Conservation (phyloP, 2,888 invertebrate species). For the Onthophagus sagittarius region DNA sequence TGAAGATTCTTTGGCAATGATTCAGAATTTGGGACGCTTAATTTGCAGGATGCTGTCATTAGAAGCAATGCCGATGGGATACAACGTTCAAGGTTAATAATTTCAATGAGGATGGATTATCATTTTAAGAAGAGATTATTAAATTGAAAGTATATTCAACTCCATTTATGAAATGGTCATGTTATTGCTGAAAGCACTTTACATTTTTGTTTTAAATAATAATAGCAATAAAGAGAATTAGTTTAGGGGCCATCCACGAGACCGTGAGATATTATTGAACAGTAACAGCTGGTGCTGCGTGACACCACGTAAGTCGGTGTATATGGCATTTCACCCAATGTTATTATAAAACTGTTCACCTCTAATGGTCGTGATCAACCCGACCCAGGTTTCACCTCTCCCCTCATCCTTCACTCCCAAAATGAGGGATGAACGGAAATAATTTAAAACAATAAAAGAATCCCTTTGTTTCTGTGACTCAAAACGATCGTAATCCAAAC, state of each 20-base stretch:
- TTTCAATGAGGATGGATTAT: no score
- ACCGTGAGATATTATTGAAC: constrained; percentile 46
- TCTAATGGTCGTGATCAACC: constrained; percentile 31
- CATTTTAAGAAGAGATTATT: no score
- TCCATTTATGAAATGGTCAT: no score
- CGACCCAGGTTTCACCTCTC: background rate
- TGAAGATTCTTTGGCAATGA: no score
- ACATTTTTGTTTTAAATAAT: no score
- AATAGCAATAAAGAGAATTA: no score
- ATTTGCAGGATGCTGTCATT: no score
- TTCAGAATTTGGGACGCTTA: no score
- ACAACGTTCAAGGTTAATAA: no score
- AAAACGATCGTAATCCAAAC: background rate
- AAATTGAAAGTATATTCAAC: no score
- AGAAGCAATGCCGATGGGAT: no score
- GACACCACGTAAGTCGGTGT: constrained; percentile 37
- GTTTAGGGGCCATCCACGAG: background rate
- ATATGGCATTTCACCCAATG: constrained; percentile 31
- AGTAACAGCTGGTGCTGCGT: constrained; percentile 41
- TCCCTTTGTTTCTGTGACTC: background rate
- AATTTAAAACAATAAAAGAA: background rate
- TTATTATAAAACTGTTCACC: constrained; percentile 34
- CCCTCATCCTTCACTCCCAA: background rate
- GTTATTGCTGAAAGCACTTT: no score
- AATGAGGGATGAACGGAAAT: background rate